Percentiles rank a stretch among this genome's conserved stretches.
Evolutionary conservation across 2,888 invertebrate species (phyloP).

Genomic region (Drosophila subsilvestris): DNA sequence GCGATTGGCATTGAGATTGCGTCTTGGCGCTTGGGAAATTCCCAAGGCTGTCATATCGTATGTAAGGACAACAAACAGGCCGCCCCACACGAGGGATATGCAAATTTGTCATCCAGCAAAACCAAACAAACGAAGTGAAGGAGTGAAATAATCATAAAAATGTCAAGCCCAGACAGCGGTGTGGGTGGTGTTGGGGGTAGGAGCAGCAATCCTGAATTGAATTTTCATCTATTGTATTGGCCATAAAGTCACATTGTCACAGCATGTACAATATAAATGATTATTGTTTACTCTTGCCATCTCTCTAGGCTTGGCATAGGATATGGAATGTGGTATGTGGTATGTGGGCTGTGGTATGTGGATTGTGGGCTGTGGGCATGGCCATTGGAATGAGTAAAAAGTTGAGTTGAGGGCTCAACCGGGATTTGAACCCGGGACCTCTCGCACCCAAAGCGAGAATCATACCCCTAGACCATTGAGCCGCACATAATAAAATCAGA

Average conservation of each 20-base stretch:
- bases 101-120: constrained; percentile 75
- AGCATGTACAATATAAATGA: constrained; percentile 54
- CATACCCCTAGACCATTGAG: constrained; percentile 87
- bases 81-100: constrained; percentile 58
- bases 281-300: constrained; percentile 57
- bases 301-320: not conserved
- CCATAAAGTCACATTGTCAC: constrained; percentile 80
- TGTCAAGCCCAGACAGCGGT: constrained; percentile 47
- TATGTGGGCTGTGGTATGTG: not conserved
- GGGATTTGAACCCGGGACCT: constrained; percentile 88
- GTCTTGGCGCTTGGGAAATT: constrained; percentile 71
- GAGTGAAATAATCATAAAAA: constrained; percentile 83
- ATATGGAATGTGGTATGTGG: not conserved
- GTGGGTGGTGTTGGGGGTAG: not conserved
- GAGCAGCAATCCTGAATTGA: constrained; percentile 81
- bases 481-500: constrained; percentile 50
- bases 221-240: constrained; percentile 82
- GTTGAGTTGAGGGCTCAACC: constrained; percentile 85
- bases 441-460: constrained; percentile 87
- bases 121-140: constrained; percentile 66
- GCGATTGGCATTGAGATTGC: constrained; percentile 81
- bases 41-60: constrained; percentile 76
- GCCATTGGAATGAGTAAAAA: constrained; percentile 11
- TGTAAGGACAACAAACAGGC: constrained; percentile 40
- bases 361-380: not conserved